phyloP scores from a whole-genome alignment of 2,113 vertebrate genomes.

The Ammodramus savannarum region DNA sequence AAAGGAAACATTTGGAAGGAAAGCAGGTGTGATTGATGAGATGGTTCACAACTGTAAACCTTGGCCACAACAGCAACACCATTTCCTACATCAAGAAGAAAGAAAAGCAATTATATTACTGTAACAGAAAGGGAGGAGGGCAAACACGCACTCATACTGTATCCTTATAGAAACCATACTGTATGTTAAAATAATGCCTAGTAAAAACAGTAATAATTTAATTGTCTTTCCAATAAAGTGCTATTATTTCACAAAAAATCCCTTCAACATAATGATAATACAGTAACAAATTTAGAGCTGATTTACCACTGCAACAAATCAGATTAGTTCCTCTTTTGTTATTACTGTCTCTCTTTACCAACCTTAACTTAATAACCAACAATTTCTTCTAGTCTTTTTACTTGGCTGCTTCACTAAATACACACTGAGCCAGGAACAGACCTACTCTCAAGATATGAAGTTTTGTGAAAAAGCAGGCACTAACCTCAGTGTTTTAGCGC shows the following conservation, averaged over 20 bases:
- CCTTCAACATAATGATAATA: not conserved
- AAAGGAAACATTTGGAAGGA: not conserved
- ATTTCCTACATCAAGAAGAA: not conserved
- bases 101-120: not conserved
- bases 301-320: not conserved
- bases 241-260: not conserved
- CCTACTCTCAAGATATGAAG: not conserved
- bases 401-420: not conserved
- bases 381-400: not conserved
- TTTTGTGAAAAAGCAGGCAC: not conserved
- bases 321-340: not conserved
- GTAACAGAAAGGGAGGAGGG: not conserved
- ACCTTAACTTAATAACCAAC: not conserved
- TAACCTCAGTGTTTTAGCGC: not conserved
- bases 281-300: not conserved
- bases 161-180: not conserved
- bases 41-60: not conserved
- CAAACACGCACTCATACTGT: not conserved
- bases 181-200: not conserved
- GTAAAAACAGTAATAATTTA: not conserved
- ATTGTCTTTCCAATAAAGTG: not conserved
- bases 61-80: not conserved
- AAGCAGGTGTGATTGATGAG: constrained; percentile 29
- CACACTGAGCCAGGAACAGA: not conserved
- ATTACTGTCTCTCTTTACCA: not conserved